A percentile compares a stretch with the other conserved stretches of the same genome.
These are phyloP conservation scores for Discoglossus pictus DNA, from an alignment of 2,797 vertebrate species.

Conservation along the genomic window DNA sequence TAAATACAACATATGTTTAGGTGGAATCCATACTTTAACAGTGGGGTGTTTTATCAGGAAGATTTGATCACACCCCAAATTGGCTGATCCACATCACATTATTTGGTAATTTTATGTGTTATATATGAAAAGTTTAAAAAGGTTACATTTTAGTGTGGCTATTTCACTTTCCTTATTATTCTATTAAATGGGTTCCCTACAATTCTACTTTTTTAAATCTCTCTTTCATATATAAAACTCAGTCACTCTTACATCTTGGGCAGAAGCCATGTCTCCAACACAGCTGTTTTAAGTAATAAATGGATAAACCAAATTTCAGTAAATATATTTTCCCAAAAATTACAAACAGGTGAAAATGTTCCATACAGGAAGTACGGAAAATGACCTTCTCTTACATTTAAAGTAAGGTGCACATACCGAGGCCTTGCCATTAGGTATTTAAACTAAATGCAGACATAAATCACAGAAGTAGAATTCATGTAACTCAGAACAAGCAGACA, in stretches of 20 bases:
- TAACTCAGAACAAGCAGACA: conserved; percentile 44
- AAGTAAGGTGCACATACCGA: conserved; percentile 32
- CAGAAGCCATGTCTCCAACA: conserved; percentile 34
- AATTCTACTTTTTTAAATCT: too few species aligned
- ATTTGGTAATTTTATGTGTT: too few species aligned
- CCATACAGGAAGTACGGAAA: conserved; percentile 46
- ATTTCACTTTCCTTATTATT: too few species aligned
- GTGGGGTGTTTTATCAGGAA: too few species aligned
- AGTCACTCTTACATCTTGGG: conserved; percentile 12
- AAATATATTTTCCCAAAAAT: conserved; percentile 69
- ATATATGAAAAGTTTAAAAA: too few species aligned
- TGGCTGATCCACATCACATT: too few species aligned
- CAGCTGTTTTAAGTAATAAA: conserved; percentile 58
- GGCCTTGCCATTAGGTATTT: not conserved
- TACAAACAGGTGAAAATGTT: conserved; percentile 63
- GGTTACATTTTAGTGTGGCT: too few species aligned
- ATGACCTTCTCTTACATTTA: conserved; percentile 13
- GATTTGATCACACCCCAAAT: too few species aligned
- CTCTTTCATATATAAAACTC: too few species aligned
- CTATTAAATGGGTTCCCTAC: too few species aligned
- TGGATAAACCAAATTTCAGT: conserved; percentile 67
- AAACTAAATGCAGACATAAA: conserved; percentile 51
- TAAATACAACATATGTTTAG: too few species aligned
- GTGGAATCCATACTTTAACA: too few species aligned
- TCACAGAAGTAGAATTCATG: conserved; percentile 48